Evolutionary conservation across 2,113 vertebrate genomes (phyloP).

Genomic region (Pelvicachromis taeniatus): DNA sequence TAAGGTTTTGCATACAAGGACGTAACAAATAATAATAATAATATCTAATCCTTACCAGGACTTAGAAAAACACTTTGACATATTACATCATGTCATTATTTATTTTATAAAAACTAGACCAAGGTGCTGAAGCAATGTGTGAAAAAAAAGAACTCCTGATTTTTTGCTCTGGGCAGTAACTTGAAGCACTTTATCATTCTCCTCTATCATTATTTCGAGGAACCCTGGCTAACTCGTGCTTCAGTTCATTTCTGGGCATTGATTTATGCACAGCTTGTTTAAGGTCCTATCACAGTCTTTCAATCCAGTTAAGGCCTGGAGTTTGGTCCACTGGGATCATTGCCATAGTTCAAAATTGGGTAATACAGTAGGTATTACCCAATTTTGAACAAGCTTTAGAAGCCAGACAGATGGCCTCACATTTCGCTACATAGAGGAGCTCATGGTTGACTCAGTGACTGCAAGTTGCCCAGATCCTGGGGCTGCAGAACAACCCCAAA

Average conservation of each 20-base stretch:
- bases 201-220: background rate
- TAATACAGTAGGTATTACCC: too few relatives aligned
- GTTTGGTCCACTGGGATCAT: background rate
- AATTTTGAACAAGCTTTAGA: background rate
- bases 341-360: too few relatives aligned
- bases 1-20: background rate
- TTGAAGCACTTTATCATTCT: background rate
- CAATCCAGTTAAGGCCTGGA: background rate
- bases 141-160: background rate
- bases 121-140: background rate
- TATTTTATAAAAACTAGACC: background rate
- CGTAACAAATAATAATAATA: background rate
- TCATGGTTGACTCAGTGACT: background rate
- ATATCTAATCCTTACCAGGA: background rate
- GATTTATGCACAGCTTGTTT: background rate
- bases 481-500: background rate
- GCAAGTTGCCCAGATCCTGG: background rate
- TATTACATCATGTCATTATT: background rate
- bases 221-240: background rate
- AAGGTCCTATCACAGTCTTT: background rate
- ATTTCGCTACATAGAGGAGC: background rate
- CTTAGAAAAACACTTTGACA: background rate
- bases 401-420: background rate
- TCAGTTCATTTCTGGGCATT: background rate
- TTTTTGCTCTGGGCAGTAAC: background rate